Evolutionary conservation across 1,140 invertebrate genomes (phyloP).

Genomic region (Drosophila pectinifera): DNA sequence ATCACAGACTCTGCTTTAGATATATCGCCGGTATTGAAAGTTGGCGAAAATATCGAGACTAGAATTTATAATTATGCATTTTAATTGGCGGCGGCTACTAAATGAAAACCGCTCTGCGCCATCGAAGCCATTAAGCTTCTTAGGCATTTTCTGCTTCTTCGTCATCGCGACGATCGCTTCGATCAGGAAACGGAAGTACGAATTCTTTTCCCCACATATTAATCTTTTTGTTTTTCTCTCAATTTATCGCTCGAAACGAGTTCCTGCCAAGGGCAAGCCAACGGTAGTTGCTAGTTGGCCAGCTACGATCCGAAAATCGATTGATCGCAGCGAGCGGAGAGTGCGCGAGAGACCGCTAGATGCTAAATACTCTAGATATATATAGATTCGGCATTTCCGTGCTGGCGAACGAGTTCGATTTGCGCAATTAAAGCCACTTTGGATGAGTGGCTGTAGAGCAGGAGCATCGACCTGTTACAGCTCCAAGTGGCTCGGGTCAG

Average conservation of each 20-base stretch:
- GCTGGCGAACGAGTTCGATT: slow-evolving; percentile 69
- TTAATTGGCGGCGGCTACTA: slow-evolving; percentile 44
- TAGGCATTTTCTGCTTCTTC: slow-evolving; percentile 51
- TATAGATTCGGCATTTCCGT: slow-evolving; percentile 58
- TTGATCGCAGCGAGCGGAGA: slow-evolving; percentile 32
- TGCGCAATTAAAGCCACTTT: slow-evolving; percentile 52
- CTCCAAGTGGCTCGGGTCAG: slow-evolving; percentile 11
- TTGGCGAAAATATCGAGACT: slow-evolving; percentile 40
- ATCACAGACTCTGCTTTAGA: slow-evolving; percentile 15
- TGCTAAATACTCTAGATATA: slow-evolving; percentile 19
- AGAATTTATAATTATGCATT: slow-evolving; percentile 61
- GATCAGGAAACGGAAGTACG: slow-evolving; percentile 79
- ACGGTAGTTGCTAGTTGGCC: slow-evolving; percentile 65
- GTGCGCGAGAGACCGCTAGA: slow-evolving; percentile 37
- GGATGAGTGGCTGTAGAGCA: slow-evolving; percentile 33
- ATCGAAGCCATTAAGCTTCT: slow-evolving; percentile 46
- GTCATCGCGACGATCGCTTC: slow-evolving; percentile 27
- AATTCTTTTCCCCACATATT: slow-evolving; percentile 54
- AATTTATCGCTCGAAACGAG: slow-evolving; percentile 58
- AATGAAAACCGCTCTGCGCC: slow-evolving; percentile 43
- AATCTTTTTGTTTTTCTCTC: slow-evolving; percentile 64
- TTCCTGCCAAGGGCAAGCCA: slow-evolving; percentile 71
- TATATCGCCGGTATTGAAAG: slow-evolving; percentile 23
- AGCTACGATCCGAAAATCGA: slow-evolving; percentile 39
- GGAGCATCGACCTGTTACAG: slow-evolving; percentile 39